phyloP scores from a whole-genome alignment of 2,888 invertebrate genomes.

The Hemicrepidius hirtus region DNA sequence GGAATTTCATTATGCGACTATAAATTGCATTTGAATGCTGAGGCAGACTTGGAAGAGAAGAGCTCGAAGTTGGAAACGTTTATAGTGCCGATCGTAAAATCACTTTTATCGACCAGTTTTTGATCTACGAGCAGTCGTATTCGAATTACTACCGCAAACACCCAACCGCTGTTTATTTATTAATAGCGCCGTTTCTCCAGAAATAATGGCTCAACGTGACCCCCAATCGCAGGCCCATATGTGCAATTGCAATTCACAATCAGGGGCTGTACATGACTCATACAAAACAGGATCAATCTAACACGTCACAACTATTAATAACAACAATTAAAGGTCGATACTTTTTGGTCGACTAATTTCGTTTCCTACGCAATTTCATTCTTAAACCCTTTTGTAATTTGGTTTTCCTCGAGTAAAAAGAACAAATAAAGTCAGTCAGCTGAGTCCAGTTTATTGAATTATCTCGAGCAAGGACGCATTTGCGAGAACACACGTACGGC shows the following conservation, averaged over 20 bases:
- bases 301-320: not conserved
- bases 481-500: conserved; percentile 6
- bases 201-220: conserved; percentile 5
- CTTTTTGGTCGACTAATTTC: not conserved
- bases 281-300: conserved; percentile 18
- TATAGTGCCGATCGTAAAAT: conserved; percentile 27
- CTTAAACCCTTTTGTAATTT: not conserved
- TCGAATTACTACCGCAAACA: not conserved
- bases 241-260: conserved; percentile 19
- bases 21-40: conserved; percentile 44
- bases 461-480: not conserved
- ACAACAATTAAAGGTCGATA: not conserved
- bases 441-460: not conserved
- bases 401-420: not conserved
- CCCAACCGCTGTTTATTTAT: conserved; percentile 17
- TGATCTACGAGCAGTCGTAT: conserved; percentile 1
- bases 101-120: conserved; percentile 11
- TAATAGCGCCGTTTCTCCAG: conserved; percentile 13
- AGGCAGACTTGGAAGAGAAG: not conserved
- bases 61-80: conserved; percentile 9
- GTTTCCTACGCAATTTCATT: not conserved
- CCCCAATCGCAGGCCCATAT: conserved; percentile 8
- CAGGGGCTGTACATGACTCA: conserved; percentile 26
- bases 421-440: not conserved
- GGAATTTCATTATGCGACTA: conserved; percentile 50